Evolutionary conservation across 2,888 invertebrate species (phyloP), one percentile per base, ranked within the genome.

Genomic region (Craniophora ligustri): DNA sequence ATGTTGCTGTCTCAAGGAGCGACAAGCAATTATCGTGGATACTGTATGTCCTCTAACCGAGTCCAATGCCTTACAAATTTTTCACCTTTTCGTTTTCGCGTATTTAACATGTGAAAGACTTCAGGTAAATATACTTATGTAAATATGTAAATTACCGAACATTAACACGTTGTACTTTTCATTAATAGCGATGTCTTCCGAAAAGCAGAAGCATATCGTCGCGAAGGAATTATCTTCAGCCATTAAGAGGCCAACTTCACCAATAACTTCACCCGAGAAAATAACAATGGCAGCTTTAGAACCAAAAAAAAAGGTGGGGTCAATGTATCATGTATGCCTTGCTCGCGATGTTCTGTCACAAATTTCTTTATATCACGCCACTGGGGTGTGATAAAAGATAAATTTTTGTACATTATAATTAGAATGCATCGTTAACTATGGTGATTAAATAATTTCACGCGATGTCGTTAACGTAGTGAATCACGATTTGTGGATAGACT

Each of bases 171-270:
- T 23, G n/a, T 34, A 31, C 32, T 50, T 44, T 49, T 41, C 15
- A 45, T 66, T 75, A 72, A 34, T 65, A 87, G 86, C 66, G 3
- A 67, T 78, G 59, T 62, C 83, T 38, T 75, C 81, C 19, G 87
- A 86, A 21, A 84, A 78, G 41, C 76, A 75, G 41, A 86, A 81
- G 60, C 79, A 79, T n/a, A 67, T 35, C 35, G 68, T 73, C 16
- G 58, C 74, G 5, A 88, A 85, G 63, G 87, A 85, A 65, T 56
- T 82, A 57, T 81, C 84, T 21, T 69, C 84, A 8, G 77, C 51
- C 32, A 68, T 59, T 23, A 85, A 84, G 53, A 84, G 71, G 63
- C 79, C 79, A 61, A n/a, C n/a, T n/a, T n/a, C n/a, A n/a, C n/a
- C n/a, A n/a, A 78, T 63, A 1, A 61, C 75, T 15, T 78, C 84